Evolutionary conservation across 2,888 invertebrate species (phyloP).

Genomic region (Sarcophaga subvicina): DNA sequence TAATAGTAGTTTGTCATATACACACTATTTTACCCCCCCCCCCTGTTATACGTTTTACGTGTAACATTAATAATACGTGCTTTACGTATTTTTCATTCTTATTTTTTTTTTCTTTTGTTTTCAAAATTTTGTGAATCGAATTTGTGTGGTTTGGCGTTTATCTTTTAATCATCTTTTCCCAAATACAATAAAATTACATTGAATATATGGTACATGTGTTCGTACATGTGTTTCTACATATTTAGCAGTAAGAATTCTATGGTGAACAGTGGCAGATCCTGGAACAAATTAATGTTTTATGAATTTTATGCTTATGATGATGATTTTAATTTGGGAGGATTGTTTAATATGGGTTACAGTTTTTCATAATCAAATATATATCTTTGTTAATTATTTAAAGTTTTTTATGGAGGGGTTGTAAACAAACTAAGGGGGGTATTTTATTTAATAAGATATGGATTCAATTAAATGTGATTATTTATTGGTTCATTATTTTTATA

Average conservation of each 20-base stretch:
- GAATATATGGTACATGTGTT: not conserved
- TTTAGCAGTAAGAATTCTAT: not conserved
- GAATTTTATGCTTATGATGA: constrained; percentile 14
- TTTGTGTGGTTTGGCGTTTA: not conserved
- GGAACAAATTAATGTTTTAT: constrained; percentile 37
- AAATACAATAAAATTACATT: constrained; percentile 8
- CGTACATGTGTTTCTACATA: not conserved
- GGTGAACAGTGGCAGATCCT: not conserved
- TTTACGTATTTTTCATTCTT: constrained; percentile 40
- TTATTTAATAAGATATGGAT: no score
- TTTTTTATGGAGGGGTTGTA: not conserved
- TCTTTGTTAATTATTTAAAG: constrained; percentile 4
- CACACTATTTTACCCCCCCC: not conserved
- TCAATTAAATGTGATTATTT: no score
- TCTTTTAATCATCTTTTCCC: not conserved
- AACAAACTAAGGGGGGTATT: not conserved
- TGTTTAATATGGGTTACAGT: constrained; percentile 14
- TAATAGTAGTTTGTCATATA: constrained; percentile 33
- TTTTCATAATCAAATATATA: constrained; percentile 9
- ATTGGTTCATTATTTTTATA: no score
- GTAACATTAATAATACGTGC: constrained; percentile 54
- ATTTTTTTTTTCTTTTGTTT: not conserved
- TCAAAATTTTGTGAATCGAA: constrained; percentile 23
- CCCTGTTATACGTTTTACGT: constrained; percentile 18
- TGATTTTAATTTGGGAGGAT: constrained; percentile 36